Base-by-base conservation (phyloP, 2,888 invertebrate species). In the Tribolium freemani region DNA sequence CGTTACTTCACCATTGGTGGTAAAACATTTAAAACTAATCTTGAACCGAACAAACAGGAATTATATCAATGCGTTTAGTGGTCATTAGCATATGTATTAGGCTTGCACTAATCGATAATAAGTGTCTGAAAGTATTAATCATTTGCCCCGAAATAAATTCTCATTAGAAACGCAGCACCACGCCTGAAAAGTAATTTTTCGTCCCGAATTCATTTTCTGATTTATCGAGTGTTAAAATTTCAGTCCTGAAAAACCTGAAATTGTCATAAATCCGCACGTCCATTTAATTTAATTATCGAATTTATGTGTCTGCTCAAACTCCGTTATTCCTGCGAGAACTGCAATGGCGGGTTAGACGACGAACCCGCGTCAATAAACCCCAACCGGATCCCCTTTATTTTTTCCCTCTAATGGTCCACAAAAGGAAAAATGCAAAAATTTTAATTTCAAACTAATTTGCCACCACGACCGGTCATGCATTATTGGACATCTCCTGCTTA, bases 371-470 rank as follows among this genome's bases (percentile, higher is more conserved):
- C 71, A 71, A 71, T 66, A 71, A 71, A 71, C 71, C 71, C 71
- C 53, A 66, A 71, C 51, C 71, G 71, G 71, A 71, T 67, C 44
- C 58, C 10, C 26, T 54, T 30, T 67, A 46, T 68, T 58, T 68
- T 51, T 16, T 26, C 54, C 53, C 51, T 46, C n/a, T 64, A 64
- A 64, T 54, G 53, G 61, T 46, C 9, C 21, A 64, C 51, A 51
- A 63, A 30, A 50, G 46, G 50, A 71, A 71, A 58, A 71, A 67
- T 31, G 56, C 48, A 64, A 21, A 69, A 61, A 71, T 71, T 71
- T 71, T 67, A 67, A 67, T 71, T 71, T 58, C 67, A 67, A 67
- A 58, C 67, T 71, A 71, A 71, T 71, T 71, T 71, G 60, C 67
- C 69, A 71, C 66, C 46, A 54, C 61, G 64, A 67, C 68, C 31